Base-by-base conservation (phyloP, 2,888 invertebrate species). In the Lissonota sp. region DNA sequence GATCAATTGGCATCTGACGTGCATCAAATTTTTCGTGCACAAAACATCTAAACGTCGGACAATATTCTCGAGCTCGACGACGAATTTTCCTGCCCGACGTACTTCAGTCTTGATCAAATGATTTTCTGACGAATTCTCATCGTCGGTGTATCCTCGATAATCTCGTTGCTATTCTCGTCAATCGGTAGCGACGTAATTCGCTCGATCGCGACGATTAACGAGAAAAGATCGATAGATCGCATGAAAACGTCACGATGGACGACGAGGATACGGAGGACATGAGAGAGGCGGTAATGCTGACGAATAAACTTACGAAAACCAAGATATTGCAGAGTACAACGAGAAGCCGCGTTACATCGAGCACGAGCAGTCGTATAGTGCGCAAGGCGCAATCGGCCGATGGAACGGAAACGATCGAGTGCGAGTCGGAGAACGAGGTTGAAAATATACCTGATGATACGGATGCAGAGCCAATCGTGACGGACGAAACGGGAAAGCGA, bases 191-290 rank as follows among this genome's bases (percentile, higher is more conserved):
- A 26, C 8, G 14, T 4, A 26, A 42, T 6, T 14, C n/a, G 1
- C 10, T 51, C 42, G 1, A 55, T 7, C 8, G 5, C 42, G 6
- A 16, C 26, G 49, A 14, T 7, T 5, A 6, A 14, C 5, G n/a
- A 12, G n/a, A 5, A 51, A 63, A 3, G 42, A 14, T 8, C 16
- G 26, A 26, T 5, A n/a, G 16, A 71, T 60, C 7, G 71, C 6
- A 16, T 40, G 39, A 57, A 2, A 14, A 55, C 46, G 16, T 53
- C 70, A 78, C 26, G 4, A 92, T 92, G 91, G 91, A 91, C 69
- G 91, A 91, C 67, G 91, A 92, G 46, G 91, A 92, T n/a, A 85
- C 88, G 39, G 91, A 91, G 75, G 91, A 88, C 53, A 83, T 85
- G 69, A 85, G 84, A 14, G 84, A 87, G 66, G 76, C 86, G 14